Evolutionary conservation across 2,888 invertebrate species (phyloP).

Genomic region (Phalera bucephala): DNA sequence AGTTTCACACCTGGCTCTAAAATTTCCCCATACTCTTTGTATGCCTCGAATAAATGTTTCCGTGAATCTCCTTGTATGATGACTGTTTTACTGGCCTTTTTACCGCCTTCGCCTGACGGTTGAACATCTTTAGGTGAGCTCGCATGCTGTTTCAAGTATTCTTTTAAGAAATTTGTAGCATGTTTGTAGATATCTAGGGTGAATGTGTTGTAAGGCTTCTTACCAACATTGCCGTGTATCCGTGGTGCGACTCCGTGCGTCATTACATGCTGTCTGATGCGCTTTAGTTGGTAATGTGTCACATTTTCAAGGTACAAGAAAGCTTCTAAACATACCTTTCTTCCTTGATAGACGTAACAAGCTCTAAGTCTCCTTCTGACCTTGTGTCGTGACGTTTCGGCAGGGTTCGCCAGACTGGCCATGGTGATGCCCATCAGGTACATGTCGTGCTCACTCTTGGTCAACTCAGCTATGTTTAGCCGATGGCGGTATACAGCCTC

Average conservation of each 20-base stretch:
- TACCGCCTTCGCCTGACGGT: constrained; percentile 70
- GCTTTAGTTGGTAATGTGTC: constrained; percentile 89
- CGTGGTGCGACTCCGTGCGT: constrained; percentile 90
- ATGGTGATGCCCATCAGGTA: constrained; percentile 93
- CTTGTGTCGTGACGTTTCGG: constrained; percentile 87
- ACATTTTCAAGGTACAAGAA: constrained; percentile 91
- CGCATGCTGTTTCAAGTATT: constrained; percentile 87
- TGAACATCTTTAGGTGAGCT: constrained; percentile 79
- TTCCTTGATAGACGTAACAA: constrained; percentile 90
- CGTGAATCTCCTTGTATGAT: constrained; percentile 81
- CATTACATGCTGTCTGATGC: constrained; percentile 90
- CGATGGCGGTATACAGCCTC: constrained; percentile 90
- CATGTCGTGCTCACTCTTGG: constrained; percentile 92
- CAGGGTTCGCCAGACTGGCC: constrained; percentile 90
- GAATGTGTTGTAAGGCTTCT: constrained; percentile 91
- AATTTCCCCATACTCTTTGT: constrained; percentile 88
- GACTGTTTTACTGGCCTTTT: constrained; percentile 76
- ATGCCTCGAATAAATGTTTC: constrained; percentile 89
- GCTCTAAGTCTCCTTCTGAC: constrained; percentile 88
- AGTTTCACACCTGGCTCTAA: constrained; percentile 87
- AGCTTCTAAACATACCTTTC: constrained; percentile 90
- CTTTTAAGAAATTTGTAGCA: constrained; percentile 89
- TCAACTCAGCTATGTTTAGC: constrained; percentile 90
- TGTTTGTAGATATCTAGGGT: constrained; percentile 90
- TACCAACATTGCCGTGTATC: constrained; percentile 91